These are phyloP conservation scores for Neoaliturus tenellus DNA, from an alignment of 2,888 invertebrate genomes.

Conservation along the genomic window DNA sequence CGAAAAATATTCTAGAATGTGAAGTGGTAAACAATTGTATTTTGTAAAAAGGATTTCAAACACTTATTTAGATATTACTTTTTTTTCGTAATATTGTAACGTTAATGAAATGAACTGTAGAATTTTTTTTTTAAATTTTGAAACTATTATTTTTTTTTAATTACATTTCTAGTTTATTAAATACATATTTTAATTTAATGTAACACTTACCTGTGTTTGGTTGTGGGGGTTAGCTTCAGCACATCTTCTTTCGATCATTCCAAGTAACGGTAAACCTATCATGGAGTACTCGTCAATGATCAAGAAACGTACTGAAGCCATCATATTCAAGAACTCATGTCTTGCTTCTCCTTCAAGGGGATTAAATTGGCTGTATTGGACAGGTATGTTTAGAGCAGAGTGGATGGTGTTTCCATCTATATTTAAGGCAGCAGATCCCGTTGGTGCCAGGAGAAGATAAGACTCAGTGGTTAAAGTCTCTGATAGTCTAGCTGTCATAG, in stretches of 20 bases:
- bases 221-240: constrained; percentile 23
- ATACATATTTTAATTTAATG: too few relatives aligned
- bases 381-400: background rate
- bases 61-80: too few relatives aligned
- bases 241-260: constrained; percentile 18
- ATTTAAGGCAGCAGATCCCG: constrained; percentile 39
- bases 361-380: background rate
- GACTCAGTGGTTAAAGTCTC: background rate
- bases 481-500: background rate
- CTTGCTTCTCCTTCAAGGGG: background rate
- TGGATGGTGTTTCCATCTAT: constrained; percentile 31
- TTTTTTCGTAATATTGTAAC: too few relatives aligned
- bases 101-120: too few relatives aligned
- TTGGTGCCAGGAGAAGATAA: constrained; percentile 39
- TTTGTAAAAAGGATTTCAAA: too few relatives aligned
- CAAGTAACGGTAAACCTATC: constrained; percentile 16
- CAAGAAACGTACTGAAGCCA: background rate
- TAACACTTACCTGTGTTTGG: background rate
- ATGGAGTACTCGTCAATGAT: constrained; percentile 37
- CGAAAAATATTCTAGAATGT: too few relatives aligned
- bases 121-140: too few relatives aligned
- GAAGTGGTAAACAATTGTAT: too few relatives aligned
- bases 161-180: too few relatives aligned
- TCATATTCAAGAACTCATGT: background rate
- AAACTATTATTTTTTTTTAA: too few relatives aligned